Percentiles rank a stretch among this genome's conserved stretches.
These are phyloP conservation scores for Crotalus tigris DNA, from an alignment of 2,113 vertebrate species.

Conservation along the genomic window DNA sequence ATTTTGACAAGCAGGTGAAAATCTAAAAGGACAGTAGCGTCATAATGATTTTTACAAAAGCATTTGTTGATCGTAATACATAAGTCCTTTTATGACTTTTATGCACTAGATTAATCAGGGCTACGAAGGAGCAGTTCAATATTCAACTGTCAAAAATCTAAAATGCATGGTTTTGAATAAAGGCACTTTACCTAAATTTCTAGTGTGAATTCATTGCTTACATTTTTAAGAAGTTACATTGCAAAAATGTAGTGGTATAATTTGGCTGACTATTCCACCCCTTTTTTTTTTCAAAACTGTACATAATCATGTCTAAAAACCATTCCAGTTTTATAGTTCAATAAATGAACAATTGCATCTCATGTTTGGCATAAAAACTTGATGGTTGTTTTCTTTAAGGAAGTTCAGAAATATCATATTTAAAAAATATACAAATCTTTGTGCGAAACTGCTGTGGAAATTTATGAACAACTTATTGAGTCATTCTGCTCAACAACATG, in stretches of 20 bases:
- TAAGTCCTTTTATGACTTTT: constrained; percentile 3
- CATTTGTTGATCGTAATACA: constrained; percentile 12
- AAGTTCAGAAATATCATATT: not conserved
- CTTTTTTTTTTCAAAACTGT: not conserved
- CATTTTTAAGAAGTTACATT: not conserved
- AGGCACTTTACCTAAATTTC: not conserved
- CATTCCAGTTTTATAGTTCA: not conserved
- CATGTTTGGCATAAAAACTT: not conserved
- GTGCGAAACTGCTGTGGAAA: not conserved
- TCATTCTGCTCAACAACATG: not conserved
- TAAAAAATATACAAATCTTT: not conserved
- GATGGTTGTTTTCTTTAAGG: not conserved
- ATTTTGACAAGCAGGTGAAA: not conserved
- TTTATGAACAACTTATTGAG: not conserved
- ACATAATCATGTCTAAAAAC: not conserved
- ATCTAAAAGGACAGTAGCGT: not conserved
- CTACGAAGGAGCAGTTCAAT: constrained; percentile 13
- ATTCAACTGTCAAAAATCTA: constrained; percentile 6
- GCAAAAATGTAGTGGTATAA: not conserved
- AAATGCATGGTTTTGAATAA: not conserved
- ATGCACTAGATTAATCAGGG: constrained; percentile 12
- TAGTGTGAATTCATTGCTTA: not conserved
- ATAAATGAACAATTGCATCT: not conserved
- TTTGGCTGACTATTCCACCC: not conserved
- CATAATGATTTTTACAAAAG: not conserved